Conservation (phyloP, 2,888 invertebrate genomes). For the Brachynemurus nebulosus region DNA sequence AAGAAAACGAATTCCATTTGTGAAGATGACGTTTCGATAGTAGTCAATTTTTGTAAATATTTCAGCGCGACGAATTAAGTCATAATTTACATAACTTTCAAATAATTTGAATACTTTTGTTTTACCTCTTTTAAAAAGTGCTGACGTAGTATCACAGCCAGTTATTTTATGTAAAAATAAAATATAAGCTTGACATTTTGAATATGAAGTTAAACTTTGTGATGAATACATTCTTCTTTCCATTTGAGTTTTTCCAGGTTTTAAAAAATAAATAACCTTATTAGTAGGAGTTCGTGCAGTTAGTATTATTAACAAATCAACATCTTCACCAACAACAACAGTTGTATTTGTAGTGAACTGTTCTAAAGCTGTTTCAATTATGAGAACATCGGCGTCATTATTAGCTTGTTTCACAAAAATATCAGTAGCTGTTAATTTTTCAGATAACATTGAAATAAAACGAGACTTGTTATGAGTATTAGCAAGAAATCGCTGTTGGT, state of each 20-base stretch:
- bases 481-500: conserved; percentile 17
- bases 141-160: background rate
- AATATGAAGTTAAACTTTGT: background rate
- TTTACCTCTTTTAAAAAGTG: background rate
- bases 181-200: background rate
- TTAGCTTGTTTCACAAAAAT: conserved; percentile 21
- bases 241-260: background rate
- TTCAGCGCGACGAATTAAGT: background rate
- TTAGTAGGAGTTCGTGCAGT: background rate
- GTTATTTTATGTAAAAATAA: background rate
- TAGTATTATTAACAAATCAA: conserved; percentile 16
- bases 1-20: background rate
- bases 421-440: conserved; percentile 19
- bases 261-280: background rate
- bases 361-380: conserved; percentile 16
- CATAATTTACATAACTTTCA: too few relatives aligned
- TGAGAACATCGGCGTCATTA: too few relatives aligned
- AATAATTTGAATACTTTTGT: background rate
- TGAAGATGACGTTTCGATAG: background rate
- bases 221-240: background rate
- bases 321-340: conserved; percentile 20
- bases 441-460: conserved; percentile 17
- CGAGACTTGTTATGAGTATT: conserved; percentile 21
- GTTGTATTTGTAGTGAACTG: conserved; percentile 14
- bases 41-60: background rate